Evolutionary conservation across 2,797 vertebrate genomes (phyloP), one percentile per base, ranked within the genome.

Genomic region (Notolepis coatsorum): DNA sequence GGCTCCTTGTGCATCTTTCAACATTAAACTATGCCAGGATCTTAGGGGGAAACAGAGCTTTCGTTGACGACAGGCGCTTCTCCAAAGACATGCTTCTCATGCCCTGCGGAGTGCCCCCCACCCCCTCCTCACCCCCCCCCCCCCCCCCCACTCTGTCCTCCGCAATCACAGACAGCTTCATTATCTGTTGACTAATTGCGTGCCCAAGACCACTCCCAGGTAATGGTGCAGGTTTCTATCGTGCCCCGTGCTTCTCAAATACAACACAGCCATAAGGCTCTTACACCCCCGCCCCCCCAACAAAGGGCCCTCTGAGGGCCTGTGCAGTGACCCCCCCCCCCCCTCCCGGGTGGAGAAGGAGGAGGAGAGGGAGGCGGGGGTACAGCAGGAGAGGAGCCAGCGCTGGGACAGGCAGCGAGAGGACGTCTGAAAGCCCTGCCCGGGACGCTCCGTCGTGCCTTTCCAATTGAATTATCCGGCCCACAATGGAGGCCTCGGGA

Each of bases 131-230:
- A 79, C 84, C 8, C 37, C 23, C 18, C 68, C 74, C 63, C 33
- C 24, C 23, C 15, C 25, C 5, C 28, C 12, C n/a, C 17, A 7
- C 21, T 15, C 8, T 35, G 20, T 50, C 65, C 20, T 49, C 68
- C 67, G 68, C 87, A 87, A 88, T 87, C 84, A 89, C 84, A 88
- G 88, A 91, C 91, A 91, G 86, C 90, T 94, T 95, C 92, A 95
- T 95, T 93, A 93, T 89, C 90, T 91, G 80, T 80, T 88, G 90
- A 91, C 89, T 93, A 93, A 94, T 91, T 94, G 87, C 81, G 68
- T 58, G 79, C 80, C 70, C 62, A 71, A 82, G 89, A 92, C 76
- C 84, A 91, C 90, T 85, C 86, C 59, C 90, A 92, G 91, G 92
- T 96, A 94, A 94, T 81, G 84, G 73, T 2, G 54, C 70, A 81